Evolutionary conservation across 2,888 invertebrate species (phyloP), one percentile per base, ranked within the genome.

Genomic region (Hirtodrosophila confusa): DNA sequence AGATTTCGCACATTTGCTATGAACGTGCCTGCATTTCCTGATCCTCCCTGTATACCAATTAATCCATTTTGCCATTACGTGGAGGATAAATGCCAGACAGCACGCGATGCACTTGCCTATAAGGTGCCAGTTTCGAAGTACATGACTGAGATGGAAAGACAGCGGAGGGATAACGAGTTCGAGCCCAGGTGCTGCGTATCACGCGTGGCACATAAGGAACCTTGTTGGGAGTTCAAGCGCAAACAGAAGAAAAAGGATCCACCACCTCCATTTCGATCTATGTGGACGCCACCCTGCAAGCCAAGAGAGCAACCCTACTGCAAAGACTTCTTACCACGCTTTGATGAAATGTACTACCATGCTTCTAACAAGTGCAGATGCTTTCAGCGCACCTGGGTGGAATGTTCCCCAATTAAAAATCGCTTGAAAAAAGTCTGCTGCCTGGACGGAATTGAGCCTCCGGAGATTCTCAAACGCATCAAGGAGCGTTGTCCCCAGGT

Each of bases 371-470:
- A 71, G 44, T n/a, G 17, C 1, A 29, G 74, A 3, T 29, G 47
- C 36, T 83, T 64, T 37, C 87, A 84, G 44, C 86, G 88, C 44
- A 89, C 89, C 7, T 90, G 89, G 90, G 12, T 58, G 0, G 79
- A 82, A n/a, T 90, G 86, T 47, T 79, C 84, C 0, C 40, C 60
- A 0, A 33, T 74, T 0, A 50, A 36, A 12, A 48, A 67, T 6
- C 70, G 72, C 1, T 5, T 75, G 24, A 76, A 63, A 11, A 74
- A 75, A 12, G 33, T 82, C 0, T 88, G 88, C 50, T 86, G 80
- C 43, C 40, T 64, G 33, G 69, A 78, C 6, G 39, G 40, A 0
- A 76, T 78, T 0, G n/a, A 51, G 4, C 63, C 75, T 0, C 82
- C 82, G 1, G 86, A 88, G 45, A 44, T 87, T 7, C 6, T 11